Base-by-base conservation (phyloP, 2,888 invertebrate genomes). In the Acheta domesticus region DNA sequence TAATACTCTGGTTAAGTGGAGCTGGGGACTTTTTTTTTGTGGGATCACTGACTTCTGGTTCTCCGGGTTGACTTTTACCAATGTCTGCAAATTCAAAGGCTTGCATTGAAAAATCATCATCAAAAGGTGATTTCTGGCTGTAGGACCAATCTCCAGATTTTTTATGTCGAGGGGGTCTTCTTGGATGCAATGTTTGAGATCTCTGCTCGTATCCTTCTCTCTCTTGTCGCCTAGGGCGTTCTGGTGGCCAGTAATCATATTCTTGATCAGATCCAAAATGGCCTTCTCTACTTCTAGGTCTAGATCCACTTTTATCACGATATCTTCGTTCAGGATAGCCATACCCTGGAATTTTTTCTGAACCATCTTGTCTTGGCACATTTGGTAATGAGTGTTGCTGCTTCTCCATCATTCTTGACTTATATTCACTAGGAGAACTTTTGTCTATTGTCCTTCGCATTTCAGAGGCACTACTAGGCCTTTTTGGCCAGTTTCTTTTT, bases 401-500 rank as follows among this genome's bases (percentile, higher is more conserved):
- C 48, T 81, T 80, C 23, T 81, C 81, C 62, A 74, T n/a, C 21
- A 74, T 48, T 20, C 81, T 78, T 19, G 77, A 19, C 76, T 82
- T 82, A 48, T 78, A 79, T n/a, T 82, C 82, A 12, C 82, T 79
- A 75, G 81, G 82, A 16, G 80, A 80, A 74, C 77, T 80, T 23
- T 81, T 82, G 3, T 82, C 82, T 36, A 79, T 74, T 19, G 49
- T 75, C 19, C 82, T 77, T 12, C 82, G 77, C 84, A 89, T 89
- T 83, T 90, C 90, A 0, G 90, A 89, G 2, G 90, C 90, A 84
- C 90, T 90, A 20, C 89, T 88, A 1, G 90, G 90, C 76, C 91
- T 86, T 83, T 90, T 89, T 5, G 80, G 78, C 90, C 90, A 90
- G 73, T 85, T 86, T 79, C 86, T 84, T 79, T 86, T 85, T 12